Percentiles rank a stretch among this genome's conserved stretches.
These are phyloP conservation scores for Columba janthina DNA, from an alignment of 2,113 vertebrate genomes.

Conservation along the genomic window DNA sequence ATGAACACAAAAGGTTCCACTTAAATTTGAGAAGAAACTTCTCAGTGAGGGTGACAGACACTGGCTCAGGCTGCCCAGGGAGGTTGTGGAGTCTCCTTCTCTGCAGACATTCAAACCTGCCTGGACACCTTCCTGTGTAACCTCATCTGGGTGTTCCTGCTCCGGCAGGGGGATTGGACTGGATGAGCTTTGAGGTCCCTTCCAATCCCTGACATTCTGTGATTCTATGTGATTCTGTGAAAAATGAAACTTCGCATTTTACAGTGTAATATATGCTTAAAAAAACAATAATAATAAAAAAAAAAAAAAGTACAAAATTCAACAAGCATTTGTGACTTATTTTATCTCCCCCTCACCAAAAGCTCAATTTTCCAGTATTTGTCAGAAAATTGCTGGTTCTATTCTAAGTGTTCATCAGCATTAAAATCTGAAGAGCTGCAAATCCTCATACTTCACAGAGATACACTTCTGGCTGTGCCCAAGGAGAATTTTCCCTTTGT, in stretches of 20 bases:
- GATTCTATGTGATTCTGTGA: no score
- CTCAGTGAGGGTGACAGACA: no score
- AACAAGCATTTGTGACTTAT: not conserved
- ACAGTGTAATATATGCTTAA: fast-evolving
- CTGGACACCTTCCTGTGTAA: no score
- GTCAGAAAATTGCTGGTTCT: not conserved
- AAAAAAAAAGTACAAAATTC: not conserved
- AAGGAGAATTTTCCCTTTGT: not conserved
- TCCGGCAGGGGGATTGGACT: no score
- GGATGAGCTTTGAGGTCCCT: no score
- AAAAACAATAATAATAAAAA: not conserved
- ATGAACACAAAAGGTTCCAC: not conserved
- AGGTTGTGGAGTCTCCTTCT: no score
- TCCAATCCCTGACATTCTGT: no score
- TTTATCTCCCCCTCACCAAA: not conserved
- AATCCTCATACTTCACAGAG: not conserved
- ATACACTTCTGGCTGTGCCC: not conserved
- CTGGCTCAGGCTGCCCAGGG: no score
- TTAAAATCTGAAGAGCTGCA: not conserved
- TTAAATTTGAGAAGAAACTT: no score
- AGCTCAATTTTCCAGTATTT: not conserved
- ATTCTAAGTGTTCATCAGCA: not conserved
- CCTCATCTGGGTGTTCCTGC: no score
- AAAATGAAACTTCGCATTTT: not conserved
- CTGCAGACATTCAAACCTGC: no score